Base-by-base conservation (phyloP, 2,888 invertebrate genomes). In the Melikaiella ostensackeni region DNA sequence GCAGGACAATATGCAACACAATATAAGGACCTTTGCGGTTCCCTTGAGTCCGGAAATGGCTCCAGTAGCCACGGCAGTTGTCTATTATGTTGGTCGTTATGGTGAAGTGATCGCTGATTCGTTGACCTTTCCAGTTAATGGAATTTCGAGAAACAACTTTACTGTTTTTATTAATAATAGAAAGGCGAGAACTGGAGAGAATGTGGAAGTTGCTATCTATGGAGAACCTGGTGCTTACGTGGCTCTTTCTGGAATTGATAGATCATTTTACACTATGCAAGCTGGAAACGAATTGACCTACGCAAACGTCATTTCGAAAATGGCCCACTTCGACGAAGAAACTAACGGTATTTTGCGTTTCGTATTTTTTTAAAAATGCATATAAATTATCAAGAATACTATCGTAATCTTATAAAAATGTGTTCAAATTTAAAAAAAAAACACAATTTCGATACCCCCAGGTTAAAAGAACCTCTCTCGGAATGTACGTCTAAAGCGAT, bases 191-290 rank as follows among this genome's bases (percentile, higher is more conserved):
- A 98, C 97, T 0, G 98, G 98, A 33, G 97, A 98, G 89, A 95
- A 96, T 77, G 97, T 99, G 1, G 98, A 99, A 92, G 95, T 99
- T 77, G 97, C 98, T 0, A 96, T 98, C 82, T 96, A 95, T 88
- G 98, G 98, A 19, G 97, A 98, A 90, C 98, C 98, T 0, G 98
- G 98, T 16, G 96, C 98, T 0, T 98, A 97, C 91, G 97, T 99
- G 7, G 98, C 97, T 0, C 94, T 99, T 24, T 97, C 98, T 0
- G 98, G 96, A 75, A 95, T 98, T 80, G 98, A 98, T 91, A 94
- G 96, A 87, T 95, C 97, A 33, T 97, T 98, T 91, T 97, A 96
- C 91, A 95, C 96, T 9, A 97, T 98, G 97, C 97, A 98, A 92
- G 97, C 97, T 19, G 98, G 97, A 70, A 98, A 97, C 91, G 97